Conservation (phyloP, 2,113 vertebrate genomes). For the Silurus meridionalis region DNA sequence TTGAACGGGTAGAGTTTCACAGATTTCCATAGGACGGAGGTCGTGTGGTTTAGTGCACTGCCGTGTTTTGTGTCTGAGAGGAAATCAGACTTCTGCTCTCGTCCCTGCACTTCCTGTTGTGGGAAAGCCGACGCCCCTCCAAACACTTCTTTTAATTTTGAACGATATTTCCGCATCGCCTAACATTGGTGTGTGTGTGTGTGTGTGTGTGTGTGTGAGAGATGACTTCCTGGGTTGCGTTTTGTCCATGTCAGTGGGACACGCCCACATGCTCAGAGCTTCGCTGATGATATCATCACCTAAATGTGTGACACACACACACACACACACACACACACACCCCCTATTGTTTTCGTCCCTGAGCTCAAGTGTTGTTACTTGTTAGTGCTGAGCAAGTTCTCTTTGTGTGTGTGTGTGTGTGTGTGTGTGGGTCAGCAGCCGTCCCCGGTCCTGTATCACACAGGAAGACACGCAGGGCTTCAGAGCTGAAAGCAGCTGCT, state of each 20-base stretch:
- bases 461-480: conserved; percentile 28
- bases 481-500: conserved; percentile 44
- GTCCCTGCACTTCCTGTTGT: conserved; percentile 22
- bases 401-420: conserved; percentile 5
- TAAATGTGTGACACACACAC: background rate
- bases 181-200: background rate
- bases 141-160: background rate
- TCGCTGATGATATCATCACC: background rate
- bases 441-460: conserved; percentile 39
- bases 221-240: background rate
- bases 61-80: conserved; percentile 1
- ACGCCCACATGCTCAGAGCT: conserved; percentile 1
- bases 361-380: too few species aligned
- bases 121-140: background rate
- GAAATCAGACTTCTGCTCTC: conserved; percentile 15
- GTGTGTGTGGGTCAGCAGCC: conserved; percentile 38
- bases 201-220: background rate
- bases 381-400: conserved; percentile 16
- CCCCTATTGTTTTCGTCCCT: too few species aligned
- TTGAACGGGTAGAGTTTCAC: background rate
- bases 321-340: background rate
- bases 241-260: background rate
- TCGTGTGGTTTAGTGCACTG: background rate
- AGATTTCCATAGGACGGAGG: too few species aligned
- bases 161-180: background rate